These are phyloP conservation scores for Brachycybe producta DNA, from an alignment of 2,888 invertebrate species.

Conservation along the genomic window DNA sequence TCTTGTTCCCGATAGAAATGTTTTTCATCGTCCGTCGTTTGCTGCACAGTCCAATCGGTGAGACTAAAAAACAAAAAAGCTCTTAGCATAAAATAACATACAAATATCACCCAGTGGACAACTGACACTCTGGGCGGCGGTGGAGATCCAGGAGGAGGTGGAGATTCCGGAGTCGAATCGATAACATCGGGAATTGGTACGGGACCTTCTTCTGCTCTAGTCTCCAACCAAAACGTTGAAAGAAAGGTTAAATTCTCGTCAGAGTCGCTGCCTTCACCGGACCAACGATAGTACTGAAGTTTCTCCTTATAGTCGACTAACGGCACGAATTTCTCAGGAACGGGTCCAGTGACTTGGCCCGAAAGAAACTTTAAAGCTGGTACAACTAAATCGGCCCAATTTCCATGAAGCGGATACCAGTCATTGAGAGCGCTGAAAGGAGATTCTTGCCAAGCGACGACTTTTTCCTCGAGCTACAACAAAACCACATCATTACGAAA, in stretches of 20 bases:
- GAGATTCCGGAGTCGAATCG: conserved; percentile 30
- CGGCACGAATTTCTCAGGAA: conserved; percentile 76
- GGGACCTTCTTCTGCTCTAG: conserved; percentile 26
- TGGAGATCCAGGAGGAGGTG: conserved; percentile 34
- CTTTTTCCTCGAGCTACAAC: conserved; percentile 46
- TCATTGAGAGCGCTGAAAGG: conserved; percentile 29
- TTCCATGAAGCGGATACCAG: conserved; percentile 31
- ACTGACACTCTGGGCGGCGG: conserved; percentile 34
- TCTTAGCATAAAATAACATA: too few species aligned
- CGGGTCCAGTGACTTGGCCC: conserved; percentile 54
- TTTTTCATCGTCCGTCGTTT: conserved; percentile 59
- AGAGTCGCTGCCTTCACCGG: conserved; percentile 81
- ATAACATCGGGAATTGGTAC: conserved; percentile 21
- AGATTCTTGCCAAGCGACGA: conserved; percentile 35
- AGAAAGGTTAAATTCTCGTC: conserved; percentile 60
- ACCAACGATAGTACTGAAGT: conserved; percentile 63
- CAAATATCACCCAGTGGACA: conserved; percentile 5
- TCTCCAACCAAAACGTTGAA: conserved; percentile 61
- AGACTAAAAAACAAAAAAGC: conserved; percentile 36
- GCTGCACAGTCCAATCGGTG: conserved; percentile 68
- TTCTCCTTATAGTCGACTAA: conserved; percentile 68
- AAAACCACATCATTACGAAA: too few species aligned
- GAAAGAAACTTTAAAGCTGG: conserved; percentile 72
- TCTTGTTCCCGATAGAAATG: conserved; percentile 44
- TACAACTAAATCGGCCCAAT: conserved; percentile 51